Evolutionary conservation across 2,888 invertebrate species (phyloP), one percentile per base, ranked within the genome.

Genomic region (Thalpophila matura): DNA sequence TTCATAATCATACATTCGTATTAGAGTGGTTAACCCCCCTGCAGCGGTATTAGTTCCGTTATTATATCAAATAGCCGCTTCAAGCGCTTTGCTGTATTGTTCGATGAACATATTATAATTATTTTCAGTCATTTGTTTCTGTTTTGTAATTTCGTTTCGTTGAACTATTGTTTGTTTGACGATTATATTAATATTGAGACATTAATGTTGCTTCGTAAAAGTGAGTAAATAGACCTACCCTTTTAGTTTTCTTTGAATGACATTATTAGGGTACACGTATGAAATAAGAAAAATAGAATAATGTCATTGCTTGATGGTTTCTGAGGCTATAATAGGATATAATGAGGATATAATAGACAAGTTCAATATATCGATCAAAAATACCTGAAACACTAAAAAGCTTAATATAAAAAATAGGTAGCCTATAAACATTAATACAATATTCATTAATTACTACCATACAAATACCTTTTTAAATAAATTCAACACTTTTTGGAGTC

Each of bases 1-100:
- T 84, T 82, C 68, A 80, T 86, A 88, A 89, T 86, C 82, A 81
- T 79, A 86, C 82, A 79, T 71, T 64, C 56, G 73, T 77, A 85
- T 88, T 86, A 85, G 74, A 68, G 58, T 55, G 27, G 56, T 75
- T 79, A 65, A 77, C 61, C 68, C 73, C 66, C 61, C 46, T 7
- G 18, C 18, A 35, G 5, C 14, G 40, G 37, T 63, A 74, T 57
- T 58, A 58, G 63, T 65, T 60, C 54, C 33, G 69, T 79, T 74
- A 86, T 85, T 85, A 85, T 73, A 71, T 69, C 58, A 80, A 81
- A 83, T 81, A 71, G 57, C n/a, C 75, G 74, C 69, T 78, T 74
- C 58, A 68, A 79, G 81, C 66, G 55, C 47, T 73, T 66, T 62
- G 45, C 46, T 40, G 43, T 47, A 58, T 63, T 58, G 51, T 27